Evolutionary conservation across 2,888 invertebrate genomes (phyloP).

Genomic region (Cosmia trapezina): DNA sequence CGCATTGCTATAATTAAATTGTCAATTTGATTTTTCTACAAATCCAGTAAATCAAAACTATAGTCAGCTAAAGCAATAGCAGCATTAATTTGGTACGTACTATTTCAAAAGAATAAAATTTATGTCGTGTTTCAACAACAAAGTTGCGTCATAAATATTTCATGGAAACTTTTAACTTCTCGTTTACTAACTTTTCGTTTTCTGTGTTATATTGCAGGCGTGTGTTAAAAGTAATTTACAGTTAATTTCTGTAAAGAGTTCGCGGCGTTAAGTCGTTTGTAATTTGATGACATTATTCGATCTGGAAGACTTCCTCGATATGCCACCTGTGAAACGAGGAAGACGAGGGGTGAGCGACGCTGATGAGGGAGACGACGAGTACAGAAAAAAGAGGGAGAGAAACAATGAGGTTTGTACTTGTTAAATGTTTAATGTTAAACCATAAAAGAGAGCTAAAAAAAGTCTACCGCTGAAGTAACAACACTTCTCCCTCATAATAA

Average conservation of each 20-base stretch:
- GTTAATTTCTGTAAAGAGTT: slow-evolving; percentile 25
- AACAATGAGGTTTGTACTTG: slow-evolving; percentile 92
- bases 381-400: slow-evolving; percentile 93
- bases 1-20: neutral
- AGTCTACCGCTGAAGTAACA: neutral
- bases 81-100: slow-evolving; percentile 31
- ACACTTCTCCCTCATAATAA: neutral
- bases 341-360: slow-evolving; percentile 89
- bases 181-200: neutral
- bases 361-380: slow-evolving; percentile 93
- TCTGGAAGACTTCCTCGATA: slow-evolving; percentile 70
- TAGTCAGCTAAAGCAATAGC: neutral
- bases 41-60: neutral
- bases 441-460: no score
- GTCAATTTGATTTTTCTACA: neutral
- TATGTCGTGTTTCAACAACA: slow-evolving; percentile 1
- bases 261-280: slow-evolving; percentile 37
- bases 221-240: neutral
- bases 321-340: slow-evolving; percentile 85
- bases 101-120: slow-evolving; percentile 4
- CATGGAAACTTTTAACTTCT: slow-evolving; percentile 34
- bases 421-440: neutral
- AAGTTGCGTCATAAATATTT: slow-evolving; percentile 57
- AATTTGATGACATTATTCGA: slow-evolving; percentile 84
- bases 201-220: slow-evolving; percentile 29